Base-by-base conservation (phyloP, 2,797 vertebrate species). In the Sarcoramphus papa region DNA sequence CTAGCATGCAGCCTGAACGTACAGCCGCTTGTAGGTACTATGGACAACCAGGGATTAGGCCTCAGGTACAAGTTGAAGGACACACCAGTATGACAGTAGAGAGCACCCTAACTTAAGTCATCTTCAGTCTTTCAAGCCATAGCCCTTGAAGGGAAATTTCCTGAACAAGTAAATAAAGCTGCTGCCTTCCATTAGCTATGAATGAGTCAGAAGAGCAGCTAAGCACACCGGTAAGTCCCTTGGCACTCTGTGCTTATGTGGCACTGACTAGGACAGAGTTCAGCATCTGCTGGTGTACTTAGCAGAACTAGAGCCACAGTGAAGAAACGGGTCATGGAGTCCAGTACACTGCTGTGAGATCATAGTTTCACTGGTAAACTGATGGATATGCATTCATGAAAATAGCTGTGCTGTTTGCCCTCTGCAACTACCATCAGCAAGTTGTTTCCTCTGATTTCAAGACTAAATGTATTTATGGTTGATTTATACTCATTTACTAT, bases 141-240 rank as follows among this genome's bases (percentile, higher is more conserved):
- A 37, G 53, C 20, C 68, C 33, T 69, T 31, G 30, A 51, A 25
- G 45, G 63, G 53, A 27, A 14, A 7, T n/a, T 14, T 28, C 48
- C 50, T 25, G 14, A 48, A 12, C 2, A 25, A 24, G 31, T 3
- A 15, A 35, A 27, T 54, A 19, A 69, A 68, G 50, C 18, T 33
- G 2, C 41, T 90, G 75, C 3, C 4, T 48, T 53, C 30, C 2
- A 2, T 6, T 10, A 5, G 12, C n/a, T 1, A 2, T 6, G 28
- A 17, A 21, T 2, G 68, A 62, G 62, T 27, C 22, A 57, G 53
- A n/a, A 76, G 54, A 90, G 68, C 75, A 77, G 40, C 70, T 54
- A 33, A 51, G 75, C 53, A 31, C 64, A 28, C 3, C 15, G 7
- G 2, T 2, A 7, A 8, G 31, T 21, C 12, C 63, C 70, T 30